Base-by-base conservation (phyloP, 2,113 vertebrate genomes). In the Malurus melanocephalus region DNA sequence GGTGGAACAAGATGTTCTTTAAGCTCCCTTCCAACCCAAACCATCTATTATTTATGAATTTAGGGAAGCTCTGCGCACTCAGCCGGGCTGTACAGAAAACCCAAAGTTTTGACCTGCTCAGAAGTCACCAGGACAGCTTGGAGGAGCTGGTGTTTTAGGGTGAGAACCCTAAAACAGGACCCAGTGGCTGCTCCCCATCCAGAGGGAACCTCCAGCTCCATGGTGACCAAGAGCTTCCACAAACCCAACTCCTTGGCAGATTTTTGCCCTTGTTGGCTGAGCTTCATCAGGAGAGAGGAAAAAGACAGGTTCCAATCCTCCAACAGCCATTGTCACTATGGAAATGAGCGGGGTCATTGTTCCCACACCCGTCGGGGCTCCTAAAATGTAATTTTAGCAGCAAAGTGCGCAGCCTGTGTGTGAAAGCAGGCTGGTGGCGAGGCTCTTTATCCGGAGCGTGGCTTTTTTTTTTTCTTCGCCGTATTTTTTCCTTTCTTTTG, bases 321-420 rank as follows among this genome's bases (percentile, higher is more conserved):
- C 35, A 0, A 92, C 92, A 94, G 86, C 78, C 90, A 77, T 92
- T 92, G 94, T 94, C 95, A 90, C 93, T 90, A 60, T 88, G 88
- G 90, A 85, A 94, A 93, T 95, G 86, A 90, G 94, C 66, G 16
- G 86, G 93, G 84, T 74, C 93, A 90, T 94, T 94, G 95, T 95
- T 95, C 92, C 93, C 0, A 7, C 16, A 5, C 92, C 88, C 48
- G 26, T 90, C 33, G 83, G 92, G 90, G 86, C 83, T 92, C 88
- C 94, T 86, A 16, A 91, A 93, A 92, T 67, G 93, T 90, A 81
- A 91, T 94, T 93, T 94, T 94, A 95, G 92, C 93, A 90, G 95
- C 90, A 92, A 96, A 95, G 95, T 88, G 92, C 40, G 4, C 93
- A 89, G 92, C 65, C 94, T 85, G 88, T 33, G 72, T 76, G 90